Evolutionary conservation across 2,113 vertebrate genomes (phyloP).

Genomic region (Zosterops lateralis): DNA sequence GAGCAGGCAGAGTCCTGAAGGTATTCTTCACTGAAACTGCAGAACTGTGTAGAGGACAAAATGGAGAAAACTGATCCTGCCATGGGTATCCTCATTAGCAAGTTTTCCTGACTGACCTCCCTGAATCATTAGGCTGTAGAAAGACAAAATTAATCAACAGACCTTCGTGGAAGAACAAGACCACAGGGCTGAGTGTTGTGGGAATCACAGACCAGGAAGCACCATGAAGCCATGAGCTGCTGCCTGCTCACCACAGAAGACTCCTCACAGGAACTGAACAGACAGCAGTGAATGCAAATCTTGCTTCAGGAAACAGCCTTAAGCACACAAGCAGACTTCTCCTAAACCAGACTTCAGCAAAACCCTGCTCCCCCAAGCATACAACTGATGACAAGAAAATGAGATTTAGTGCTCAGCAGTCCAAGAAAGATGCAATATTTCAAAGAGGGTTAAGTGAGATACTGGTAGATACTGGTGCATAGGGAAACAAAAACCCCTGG

Average conservation of each 20-base stretch:
- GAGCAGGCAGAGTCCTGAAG: not conserved
- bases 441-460: not conserved
- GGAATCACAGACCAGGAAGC: not conserved
- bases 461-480: not conserved
- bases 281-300: not conserved
- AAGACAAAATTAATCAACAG: not conserved
- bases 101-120: not conserved
- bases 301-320: not conserved
- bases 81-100: not conserved
- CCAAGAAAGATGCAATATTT: not conserved
- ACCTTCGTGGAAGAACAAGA: not conserved
- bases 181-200: not conserved
- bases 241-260: not conserved
- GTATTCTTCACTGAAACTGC: not conserved
- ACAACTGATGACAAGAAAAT: not conserved
- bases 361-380: not conserved
- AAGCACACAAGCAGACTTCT: not conserved
- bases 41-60: not conserved
- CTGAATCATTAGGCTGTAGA: not conserved
- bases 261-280: not conserved
- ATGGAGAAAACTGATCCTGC: not conserved
- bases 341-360: not conserved
- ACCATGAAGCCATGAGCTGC: not conserved
- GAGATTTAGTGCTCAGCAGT: not conserved
- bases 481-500: not conserved